Evolutionary conservation across 2,113 vertebrate genomes (phyloP).

Genomic region (Orycteropus afer): DNA sequence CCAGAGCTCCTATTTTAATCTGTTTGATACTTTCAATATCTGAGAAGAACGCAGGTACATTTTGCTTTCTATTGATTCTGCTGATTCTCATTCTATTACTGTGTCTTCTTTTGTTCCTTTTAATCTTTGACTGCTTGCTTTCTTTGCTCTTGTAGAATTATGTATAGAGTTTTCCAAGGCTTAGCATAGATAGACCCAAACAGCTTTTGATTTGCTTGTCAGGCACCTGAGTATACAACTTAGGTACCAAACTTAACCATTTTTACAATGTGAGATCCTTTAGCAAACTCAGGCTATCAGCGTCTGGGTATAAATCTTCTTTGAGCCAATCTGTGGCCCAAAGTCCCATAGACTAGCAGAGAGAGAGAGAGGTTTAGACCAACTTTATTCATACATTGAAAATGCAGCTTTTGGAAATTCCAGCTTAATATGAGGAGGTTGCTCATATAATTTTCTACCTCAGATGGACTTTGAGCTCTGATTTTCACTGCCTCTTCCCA

Average conservation of each 20-base stretch:
- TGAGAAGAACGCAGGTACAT: too few species aligned
- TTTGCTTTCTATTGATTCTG: neutral
- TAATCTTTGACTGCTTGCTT: neutral
- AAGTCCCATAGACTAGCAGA: neutral
- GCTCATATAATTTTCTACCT: neutral
- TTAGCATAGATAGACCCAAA: neutral
- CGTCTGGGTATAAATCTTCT: neutral
- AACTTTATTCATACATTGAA: neutral
- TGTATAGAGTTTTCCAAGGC: neutral
- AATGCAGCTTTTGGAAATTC: neutral
- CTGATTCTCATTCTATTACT: neutral
- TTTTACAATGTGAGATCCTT: neutral
- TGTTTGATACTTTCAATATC: neutral
- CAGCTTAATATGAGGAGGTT: neutral
- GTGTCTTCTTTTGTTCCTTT: neutral
- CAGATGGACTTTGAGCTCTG: neutral
- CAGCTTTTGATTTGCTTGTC: neutral
- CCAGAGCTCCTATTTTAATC: too few species aligned
- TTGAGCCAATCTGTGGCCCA: neutral
- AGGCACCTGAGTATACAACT: neutral
- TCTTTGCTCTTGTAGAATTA: neutral
- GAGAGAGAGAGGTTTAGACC: neutral
- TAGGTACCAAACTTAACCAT: neutral
- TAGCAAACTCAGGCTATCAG: neutral
- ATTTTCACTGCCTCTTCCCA: neutral